A percentile compares a stretch with the other conserved stretches of the same genome.
phyloP scores from a whole-genome alignment of 2,113 vertebrate genomes.

The Numida meleagris region DNA sequence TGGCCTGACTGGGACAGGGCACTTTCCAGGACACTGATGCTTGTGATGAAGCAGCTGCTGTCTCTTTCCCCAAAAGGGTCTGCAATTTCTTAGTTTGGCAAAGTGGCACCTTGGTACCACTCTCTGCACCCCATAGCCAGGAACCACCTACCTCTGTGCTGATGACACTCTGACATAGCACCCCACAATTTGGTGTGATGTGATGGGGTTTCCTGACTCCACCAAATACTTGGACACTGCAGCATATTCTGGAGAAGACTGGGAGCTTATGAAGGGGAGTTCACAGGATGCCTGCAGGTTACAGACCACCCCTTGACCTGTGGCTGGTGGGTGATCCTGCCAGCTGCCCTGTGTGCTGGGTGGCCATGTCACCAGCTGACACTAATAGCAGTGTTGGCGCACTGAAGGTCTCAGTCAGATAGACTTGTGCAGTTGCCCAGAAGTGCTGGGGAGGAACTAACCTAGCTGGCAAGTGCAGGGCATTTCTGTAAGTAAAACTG shows the following conservation, averaged over 20 bases:
- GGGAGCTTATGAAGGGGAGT: not conserved
- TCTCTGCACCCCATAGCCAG: not conserved
- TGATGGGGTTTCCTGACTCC: not conserved
- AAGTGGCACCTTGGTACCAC: not conserved
- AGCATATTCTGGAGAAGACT: not conserved
- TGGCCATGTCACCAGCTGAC: fast-evolving
- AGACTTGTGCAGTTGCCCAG: not conserved
- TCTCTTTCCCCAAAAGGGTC: not conserved
- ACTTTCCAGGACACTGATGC: not conserved
- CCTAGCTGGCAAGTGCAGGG: not conserved
- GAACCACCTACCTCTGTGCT: not conserved
- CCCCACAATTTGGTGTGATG: fast-evolving
- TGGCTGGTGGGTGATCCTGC: not conserved
- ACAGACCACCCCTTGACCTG: not conserved
- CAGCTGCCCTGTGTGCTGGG: not conserved
- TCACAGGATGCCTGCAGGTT: not conserved
- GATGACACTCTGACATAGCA: not conserved
- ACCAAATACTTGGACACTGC: not conserved
- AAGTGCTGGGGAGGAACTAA: not conserved
- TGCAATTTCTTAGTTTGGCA: not conserved
- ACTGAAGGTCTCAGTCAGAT: not conserved
- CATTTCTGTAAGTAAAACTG: not conserved
- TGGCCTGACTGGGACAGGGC: not conserved
- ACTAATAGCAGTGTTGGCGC: not conserved
- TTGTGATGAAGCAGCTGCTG: not conserved